Conservation (phyloP, 2,113 vertebrate species). For the Cyanoramphus novaezelandiae region DNA sequence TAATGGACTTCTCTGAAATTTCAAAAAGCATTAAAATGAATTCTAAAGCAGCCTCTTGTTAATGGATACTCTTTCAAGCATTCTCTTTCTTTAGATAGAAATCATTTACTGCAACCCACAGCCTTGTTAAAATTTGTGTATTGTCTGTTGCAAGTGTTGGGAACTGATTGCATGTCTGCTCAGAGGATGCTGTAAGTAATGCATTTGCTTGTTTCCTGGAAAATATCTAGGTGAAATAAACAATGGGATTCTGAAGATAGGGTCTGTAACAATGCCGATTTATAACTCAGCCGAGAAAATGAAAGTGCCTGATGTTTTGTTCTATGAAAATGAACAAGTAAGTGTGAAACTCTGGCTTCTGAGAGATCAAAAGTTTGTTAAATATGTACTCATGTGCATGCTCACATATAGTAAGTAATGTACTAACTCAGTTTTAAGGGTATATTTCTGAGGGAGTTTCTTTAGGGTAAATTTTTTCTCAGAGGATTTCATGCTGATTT, state of each 20-base stretch:
- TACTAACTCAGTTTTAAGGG: neutral
- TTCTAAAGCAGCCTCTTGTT: neutral
- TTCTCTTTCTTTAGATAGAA: neutral
- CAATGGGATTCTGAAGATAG: conserved; percentile 86
- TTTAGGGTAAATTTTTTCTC: neutral
- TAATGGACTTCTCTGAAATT: neutral
- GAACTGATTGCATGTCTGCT: neutral
- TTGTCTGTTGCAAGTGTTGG: rapidly evolving
- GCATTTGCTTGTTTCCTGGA: conserved; percentile 19
- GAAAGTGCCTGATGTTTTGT: conserved; percentile 95
- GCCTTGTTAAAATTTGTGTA: neutral
- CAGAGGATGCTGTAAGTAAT: neutral
- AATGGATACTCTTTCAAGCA: neutral
- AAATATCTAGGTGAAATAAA: conserved; percentile 80
- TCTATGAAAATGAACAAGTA: conserved; percentile 96
- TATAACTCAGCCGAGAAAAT: conserved; percentile 84
- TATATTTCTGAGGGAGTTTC: neutral
- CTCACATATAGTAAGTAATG: neutral
- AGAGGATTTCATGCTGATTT: neutral
- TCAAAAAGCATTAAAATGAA: neutral
- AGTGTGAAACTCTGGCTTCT: neutral
- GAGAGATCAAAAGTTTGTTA: neutral
- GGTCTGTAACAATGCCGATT: conserved; percentile 80
- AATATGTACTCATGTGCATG: neutral
- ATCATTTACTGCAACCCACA: neutral